phyloP scores from a whole-genome alignment of 2,113 vertebrate species.

The Felis chaus region DNA sequence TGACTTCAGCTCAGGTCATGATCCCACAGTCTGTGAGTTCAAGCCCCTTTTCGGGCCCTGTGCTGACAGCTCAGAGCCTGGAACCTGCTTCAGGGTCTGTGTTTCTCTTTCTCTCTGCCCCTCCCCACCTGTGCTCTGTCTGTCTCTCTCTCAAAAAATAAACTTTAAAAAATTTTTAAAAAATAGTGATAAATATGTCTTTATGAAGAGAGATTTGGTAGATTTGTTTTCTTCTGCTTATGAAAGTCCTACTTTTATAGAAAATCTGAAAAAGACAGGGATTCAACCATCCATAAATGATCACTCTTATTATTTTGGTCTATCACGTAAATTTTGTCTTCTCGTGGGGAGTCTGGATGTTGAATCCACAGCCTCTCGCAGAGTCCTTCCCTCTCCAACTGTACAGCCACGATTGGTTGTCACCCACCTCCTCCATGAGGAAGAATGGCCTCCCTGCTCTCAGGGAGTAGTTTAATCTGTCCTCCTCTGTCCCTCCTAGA shows the following conservation, averaged over 20 bases:
- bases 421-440: not conserved
- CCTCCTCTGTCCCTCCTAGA: not conserved
- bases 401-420: rapidly evolving
- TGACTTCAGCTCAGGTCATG: too few species aligned
- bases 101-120: too few species aligned
- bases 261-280: not conserved
- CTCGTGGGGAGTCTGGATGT: not conserved
- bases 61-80: too few species aligned
- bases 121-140: too few species aligned
- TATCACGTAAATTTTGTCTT: not conserved
- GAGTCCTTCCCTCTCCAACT: not conserved
- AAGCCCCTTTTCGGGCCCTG: too few species aligned
- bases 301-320: not conserved
- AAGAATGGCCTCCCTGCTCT: not conserved
- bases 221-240: not conserved
- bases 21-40: too few species aligned
- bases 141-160: too few species aligned
- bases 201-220: not conserved
- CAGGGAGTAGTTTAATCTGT: not conserved
- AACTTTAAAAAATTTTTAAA: too few species aligned
- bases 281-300: not conserved
- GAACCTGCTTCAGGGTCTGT: too few species aligned
- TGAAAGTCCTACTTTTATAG: not conserved
- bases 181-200: not conserved
- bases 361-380: not conserved